These are phyloP conservation scores for Malacoraja senta DNA, from an alignment of 2,797 vertebrate genomes.

Conservation along the genomic window DNA sequence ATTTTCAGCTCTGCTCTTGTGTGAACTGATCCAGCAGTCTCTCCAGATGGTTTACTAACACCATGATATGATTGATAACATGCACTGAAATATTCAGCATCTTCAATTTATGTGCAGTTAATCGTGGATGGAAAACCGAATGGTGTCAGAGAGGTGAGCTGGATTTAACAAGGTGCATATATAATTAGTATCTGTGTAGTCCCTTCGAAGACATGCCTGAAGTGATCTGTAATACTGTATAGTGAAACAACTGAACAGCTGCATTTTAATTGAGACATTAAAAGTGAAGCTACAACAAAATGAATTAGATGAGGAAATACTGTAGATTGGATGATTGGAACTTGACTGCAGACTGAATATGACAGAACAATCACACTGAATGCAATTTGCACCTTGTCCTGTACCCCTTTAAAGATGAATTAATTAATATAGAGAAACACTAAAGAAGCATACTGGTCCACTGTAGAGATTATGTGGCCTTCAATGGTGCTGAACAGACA, in stretches of 20 bases:
- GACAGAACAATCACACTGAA: conserved; percentile 34
- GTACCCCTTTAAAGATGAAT: conserved; percentile 31
- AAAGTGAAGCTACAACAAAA: conserved; percentile 34
- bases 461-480: neutral
- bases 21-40: conserved; percentile 21
- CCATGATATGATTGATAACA: conserved; percentile 11
- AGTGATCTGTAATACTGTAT: conserved; percentile 25
- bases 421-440: neutral
- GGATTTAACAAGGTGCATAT: conserved; percentile 34
- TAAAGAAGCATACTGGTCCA: neutral
- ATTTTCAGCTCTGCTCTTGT: neutral
- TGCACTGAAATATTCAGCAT: conserved; percentile 2
- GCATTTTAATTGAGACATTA: conserved; percentile 38
- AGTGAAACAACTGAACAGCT: conserved; percentile 33
- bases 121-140: conserved; percentile 4
- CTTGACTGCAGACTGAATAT: conserved; percentile 11
- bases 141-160: conserved; percentile 31
- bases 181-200: conserved; percentile 31
- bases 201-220: conserved; percentile 35
- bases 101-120: conserved; percentile 24
- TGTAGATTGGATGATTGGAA: conserved; percentile 34
- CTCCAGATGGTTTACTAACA: conserved; percentile 31
- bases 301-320: conserved; percentile 12
- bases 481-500: neutral
- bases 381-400: conserved; percentile 26